Evolutionary conservation across 2,797 vertebrate species (phyloP), one percentile per base, ranked within the genome.

Genomic region (Rhinatrema bivittatum): DNA sequence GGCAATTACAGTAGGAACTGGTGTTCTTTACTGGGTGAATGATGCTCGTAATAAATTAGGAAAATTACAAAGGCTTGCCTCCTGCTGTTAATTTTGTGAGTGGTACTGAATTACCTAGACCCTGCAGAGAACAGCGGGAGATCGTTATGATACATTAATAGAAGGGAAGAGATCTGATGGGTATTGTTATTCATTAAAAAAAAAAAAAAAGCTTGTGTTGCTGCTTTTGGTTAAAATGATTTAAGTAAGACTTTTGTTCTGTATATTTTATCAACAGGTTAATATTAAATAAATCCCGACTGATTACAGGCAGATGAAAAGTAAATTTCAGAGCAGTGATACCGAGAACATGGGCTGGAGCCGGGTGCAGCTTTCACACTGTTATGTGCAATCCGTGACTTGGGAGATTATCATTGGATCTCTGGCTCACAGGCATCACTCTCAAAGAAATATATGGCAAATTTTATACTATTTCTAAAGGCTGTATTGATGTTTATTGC

Each of bases 11-110:
- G 56, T 55, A 59, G 69, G 58, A 63, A 26, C 28, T 31, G 18
- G 10, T 62, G 50, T 69, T 53, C 54, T 76, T 75, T 59, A 57
- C 46, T 14, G 30, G 65, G 62, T 59, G 70, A 79, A 76, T 62
- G 70, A 78, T 65, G 53, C 26, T 70, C 54, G 65, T 78, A 70
- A 58, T 68, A 77, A 79, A 72, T 19, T 25, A 55, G 42, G 58
- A 57, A 73, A 73, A 71, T 75, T 73, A 72, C 69, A 70, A 79
- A 79, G 51, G 47, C 55, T 68, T 70, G 32, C 65, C 72, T 71
- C 78, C 78, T 59, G 72, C 76, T 78, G 72, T 42, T 81, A 72
- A 82, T 80, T 80, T 76, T 76, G 62, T 58, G 56, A 60, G 47
- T 47, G n/a, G 55, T 58, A 60, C 42, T 67, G 70, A 76, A 77